Percentiles rank a stretch among this genome's conserved stretches.
These are phyloP conservation scores for Gallinago media DNA, from an alignment of 2,113 vertebrate species.

Conservation along the genomic window DNA sequence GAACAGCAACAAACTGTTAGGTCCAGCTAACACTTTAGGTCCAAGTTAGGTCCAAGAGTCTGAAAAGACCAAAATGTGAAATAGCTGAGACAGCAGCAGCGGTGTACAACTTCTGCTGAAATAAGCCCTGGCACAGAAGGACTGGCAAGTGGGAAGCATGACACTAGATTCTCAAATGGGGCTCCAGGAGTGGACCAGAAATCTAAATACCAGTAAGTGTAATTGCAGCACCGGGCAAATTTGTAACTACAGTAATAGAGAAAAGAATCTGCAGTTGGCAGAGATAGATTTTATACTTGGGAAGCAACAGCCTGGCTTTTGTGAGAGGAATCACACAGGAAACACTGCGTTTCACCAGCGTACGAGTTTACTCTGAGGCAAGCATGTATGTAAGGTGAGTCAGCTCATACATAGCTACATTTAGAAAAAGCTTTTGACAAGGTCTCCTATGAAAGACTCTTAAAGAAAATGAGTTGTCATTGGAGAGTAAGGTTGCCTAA, in stretches of 20 bases:
- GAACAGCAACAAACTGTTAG: neutral
- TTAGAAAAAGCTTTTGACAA: neutral
- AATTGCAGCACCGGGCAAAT: neutral
- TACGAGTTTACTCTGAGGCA: neutral
- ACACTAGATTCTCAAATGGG: neutral
- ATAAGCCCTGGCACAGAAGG: neutral
- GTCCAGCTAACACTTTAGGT: neutral
- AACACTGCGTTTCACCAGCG: neutral
- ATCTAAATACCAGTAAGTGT: neutral
- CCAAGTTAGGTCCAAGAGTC: neutral
- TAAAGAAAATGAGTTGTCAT: neutral
- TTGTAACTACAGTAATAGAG: neutral
- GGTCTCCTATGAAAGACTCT: neutral
- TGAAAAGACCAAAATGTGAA: neutral
- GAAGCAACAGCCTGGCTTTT: neutral
- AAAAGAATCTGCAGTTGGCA: neutral
- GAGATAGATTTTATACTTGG: neutral
- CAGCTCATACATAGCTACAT: neutral
- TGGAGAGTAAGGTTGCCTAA: neutral
- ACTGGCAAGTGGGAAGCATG: neutral
- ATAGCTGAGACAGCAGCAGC: neutral
- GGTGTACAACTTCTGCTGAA: neutral
- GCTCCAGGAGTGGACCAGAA: neutral
- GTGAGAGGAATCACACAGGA: neutral
- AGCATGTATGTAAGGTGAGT: neutral